Evolutionary conservation across 2,797 vertebrate genomes (phyloP).

Genomic region (Eulemur coronatus): DNA sequence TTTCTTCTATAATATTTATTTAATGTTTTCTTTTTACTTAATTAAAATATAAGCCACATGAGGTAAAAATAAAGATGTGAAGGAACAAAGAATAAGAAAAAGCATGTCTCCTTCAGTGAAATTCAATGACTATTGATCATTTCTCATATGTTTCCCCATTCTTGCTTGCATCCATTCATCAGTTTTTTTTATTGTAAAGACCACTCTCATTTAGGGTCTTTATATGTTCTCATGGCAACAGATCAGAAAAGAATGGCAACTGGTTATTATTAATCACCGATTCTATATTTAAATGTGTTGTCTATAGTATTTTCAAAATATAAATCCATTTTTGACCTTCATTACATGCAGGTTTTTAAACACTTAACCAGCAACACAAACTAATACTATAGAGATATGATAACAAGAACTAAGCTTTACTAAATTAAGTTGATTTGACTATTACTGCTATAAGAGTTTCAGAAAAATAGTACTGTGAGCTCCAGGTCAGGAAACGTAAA

Average conservation of each 20-base stretch:
- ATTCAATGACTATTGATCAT: neutral
- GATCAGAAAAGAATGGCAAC: neutral
- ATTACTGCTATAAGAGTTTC: neutral
- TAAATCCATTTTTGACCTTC: neutral
- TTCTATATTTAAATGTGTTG: neutral
- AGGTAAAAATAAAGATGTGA: neutral
- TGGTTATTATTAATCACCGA: neutral
- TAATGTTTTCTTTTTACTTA: neutral
- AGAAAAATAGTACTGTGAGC: neutral
- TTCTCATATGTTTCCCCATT: neutral
- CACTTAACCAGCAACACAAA: neutral
- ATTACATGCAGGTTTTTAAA: neutral
- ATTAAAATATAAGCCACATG: neutral
- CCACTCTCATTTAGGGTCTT: neutral
- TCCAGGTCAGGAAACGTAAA: neutral
- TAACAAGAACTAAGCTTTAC: neutral
- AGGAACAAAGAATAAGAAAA: neutral
- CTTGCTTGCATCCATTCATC: neutral
- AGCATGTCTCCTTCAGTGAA: neutral
- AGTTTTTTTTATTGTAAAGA: neutral
- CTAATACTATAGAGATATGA: neutral
- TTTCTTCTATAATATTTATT: neutral
- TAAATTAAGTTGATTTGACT: neutral
- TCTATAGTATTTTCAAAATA: neutral
- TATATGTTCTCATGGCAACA: neutral